Base-by-base conservation (phyloP, 2,888 invertebrate species). In the Marasmarcha lunaedactyla region DNA sequence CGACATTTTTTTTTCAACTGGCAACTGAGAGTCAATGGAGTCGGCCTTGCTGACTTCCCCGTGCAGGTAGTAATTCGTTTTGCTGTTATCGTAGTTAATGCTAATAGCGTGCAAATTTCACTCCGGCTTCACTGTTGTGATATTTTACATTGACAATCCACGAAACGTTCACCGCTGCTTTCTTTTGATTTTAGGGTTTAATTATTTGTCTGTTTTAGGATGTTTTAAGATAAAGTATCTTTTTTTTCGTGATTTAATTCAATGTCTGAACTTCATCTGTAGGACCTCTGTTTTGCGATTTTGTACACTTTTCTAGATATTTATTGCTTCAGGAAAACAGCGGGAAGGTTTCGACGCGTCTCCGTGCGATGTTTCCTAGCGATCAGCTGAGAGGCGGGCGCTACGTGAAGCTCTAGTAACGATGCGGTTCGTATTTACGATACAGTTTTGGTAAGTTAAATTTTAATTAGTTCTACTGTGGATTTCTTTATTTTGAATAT, bases 101-200 rank as follows among this genome's bases (percentile, higher is more conserved):
- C 14, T 14, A 58, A 55, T 57, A 52, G 62, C 63, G 59, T 62
- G 63, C 62, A 62, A 65, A 66, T 70, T 72, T 63, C 59, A 57
- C 62, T 63, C 50, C 57, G 60, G 59, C 59, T 46, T 53, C 58
- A 4, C 14, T 5, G 47, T 57, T 20, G 20, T 20, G 20, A 20
- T 51, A 54, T 54, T 50, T 57, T 59, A 69, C 67, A 64, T 70
- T 69, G 72, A 71, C 70, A 71, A 63, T 68, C 60, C 55, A 58
- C 64, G 63, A 70, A 74, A 65, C 63, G 65, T 72, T 70, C 64
- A 69, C 62, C 68, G 41, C 42, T 37, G 42, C 42, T 44, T 45
- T 41, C n/a, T n/a, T n/a, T n/a, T n/a, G n/a, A n/a, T n/a, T n/a
- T n/a, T n/a, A n/a, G n/a, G n/a, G n/a, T n/a, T n/a, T n/a, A n/a